These are phyloP conservation scores for Julus scandinavius DNA, from an alignment of 2,888 invertebrate genomes.

Conservation along the genomic window DNA sequence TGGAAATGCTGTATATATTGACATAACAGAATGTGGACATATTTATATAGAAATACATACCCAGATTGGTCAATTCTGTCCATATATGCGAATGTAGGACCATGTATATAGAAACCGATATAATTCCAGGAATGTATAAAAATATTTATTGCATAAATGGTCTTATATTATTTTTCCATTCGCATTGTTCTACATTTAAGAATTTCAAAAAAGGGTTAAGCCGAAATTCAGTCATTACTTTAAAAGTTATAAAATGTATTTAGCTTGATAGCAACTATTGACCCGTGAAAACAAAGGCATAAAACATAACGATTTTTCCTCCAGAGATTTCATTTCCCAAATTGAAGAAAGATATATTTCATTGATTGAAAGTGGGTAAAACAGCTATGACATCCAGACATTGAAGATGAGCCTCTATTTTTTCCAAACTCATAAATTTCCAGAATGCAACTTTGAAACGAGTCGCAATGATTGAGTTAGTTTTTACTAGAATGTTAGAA, in stretches of 20 bases:
- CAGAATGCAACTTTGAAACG: neutral
- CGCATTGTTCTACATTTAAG: no score
- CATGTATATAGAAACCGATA: no score
- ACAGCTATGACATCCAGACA: neutral
- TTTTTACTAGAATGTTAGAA: neutral
- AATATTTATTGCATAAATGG: no score
- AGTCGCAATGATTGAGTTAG: no score
- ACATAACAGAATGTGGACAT: no score
- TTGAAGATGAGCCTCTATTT: neutral
- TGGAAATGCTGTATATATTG: no score
- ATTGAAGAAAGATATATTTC: constrained; percentile 9
- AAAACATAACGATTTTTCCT: neutral
- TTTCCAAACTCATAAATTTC: neutral
- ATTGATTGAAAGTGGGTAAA: neutral
- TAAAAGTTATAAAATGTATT: neutral
- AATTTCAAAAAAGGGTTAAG: neutral
- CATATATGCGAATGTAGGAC: no score
- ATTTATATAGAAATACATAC: no score
- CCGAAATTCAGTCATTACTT: neutral
- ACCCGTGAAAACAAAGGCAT: neutral
- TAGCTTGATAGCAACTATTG: neutral
- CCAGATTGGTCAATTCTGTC: no score
- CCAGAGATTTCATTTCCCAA: constrained; percentile 18
- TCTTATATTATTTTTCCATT: no score
- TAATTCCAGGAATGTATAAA: no score